Evolutionary conservation across 1,140 invertebrate genomes (phyloP).

Genomic region (Brachystomella parvula): DNA sequence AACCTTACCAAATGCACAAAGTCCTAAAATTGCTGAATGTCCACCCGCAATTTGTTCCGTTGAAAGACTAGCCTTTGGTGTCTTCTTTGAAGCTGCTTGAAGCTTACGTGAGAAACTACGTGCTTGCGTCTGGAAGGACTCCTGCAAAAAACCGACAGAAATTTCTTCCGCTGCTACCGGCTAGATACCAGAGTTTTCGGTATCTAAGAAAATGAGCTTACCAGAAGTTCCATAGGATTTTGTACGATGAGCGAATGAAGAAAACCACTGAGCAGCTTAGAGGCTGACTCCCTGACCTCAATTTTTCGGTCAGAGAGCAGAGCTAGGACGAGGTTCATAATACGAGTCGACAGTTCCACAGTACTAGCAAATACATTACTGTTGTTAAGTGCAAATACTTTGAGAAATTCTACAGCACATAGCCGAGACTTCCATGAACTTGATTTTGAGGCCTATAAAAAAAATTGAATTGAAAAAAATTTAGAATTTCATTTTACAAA

Average conservation of each 20-base stretch:
- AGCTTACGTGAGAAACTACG: constrained; percentile 20
- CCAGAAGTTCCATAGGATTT: constrained; percentile 50
- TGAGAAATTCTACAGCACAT: constrained; percentile 40
- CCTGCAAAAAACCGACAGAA: not conserved
- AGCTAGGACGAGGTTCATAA: constrained; percentile 54
- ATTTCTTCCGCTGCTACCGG: constrained; percentile 3
- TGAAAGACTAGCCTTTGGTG: constrained; percentile 15
- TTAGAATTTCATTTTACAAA: too few relatives aligned
- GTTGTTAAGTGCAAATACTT: constrained; percentile 47
- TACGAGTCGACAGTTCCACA: constrained; percentile 49
- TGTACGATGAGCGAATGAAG: constrained; percentile 58
- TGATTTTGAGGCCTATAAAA: constrained; percentile 17
- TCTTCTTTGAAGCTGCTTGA: not conserved
- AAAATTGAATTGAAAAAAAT: constrained; percentile 23
- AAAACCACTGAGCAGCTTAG: constrained; percentile 72
- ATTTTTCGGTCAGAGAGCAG: constrained; percentile 61
- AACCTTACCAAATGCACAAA: constrained; percentile 63
- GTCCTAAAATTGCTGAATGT: constrained; percentile 76
- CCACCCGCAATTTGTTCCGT: constrained; percentile 41
- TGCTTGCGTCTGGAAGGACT: constrained; percentile 47
- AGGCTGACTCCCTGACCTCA: constrained; percentile 72
- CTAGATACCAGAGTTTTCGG: not conserved
- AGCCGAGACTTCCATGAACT: constrained; percentile 35
- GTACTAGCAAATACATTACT: constrained; percentile 45
- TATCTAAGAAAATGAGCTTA: constrained; percentile 43